These are phyloP conservation scores for Lagopus muta DNA, from an alignment of 2,113 vertebrate species.

Conservation along the genomic window DNA sequence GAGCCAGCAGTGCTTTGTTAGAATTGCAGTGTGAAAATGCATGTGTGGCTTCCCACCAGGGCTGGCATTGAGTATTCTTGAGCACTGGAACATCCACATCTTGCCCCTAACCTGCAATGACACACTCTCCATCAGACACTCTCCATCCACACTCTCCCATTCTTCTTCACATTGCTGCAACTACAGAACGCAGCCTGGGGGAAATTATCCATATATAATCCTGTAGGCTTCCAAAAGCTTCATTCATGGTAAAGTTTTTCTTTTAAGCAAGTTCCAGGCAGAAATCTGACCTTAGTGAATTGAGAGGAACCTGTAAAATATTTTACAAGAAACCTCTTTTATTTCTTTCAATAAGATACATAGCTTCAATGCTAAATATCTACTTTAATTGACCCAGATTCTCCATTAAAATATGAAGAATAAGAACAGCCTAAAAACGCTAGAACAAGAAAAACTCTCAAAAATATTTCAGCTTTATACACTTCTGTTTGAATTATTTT, in stretches of 20 bases:
- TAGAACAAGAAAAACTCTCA: not conserved
- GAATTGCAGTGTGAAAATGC: not conserved
- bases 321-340: not conserved
- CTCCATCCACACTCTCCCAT: too few relatives aligned
- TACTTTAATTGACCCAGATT: not conserved
- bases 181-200: accelerated
- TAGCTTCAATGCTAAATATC: not conserved
- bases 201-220: not conserved
- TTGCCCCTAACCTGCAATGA: not conserved
- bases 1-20: not conserved
- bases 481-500: not conserved
- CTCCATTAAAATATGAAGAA: not conserved
- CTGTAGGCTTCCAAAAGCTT: not conserved
- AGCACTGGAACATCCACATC: too few relatives aligned
- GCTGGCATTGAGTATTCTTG: not conserved
- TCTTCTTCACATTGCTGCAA: not conserved
- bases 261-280: not conserved
- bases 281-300: not conserved
- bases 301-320: not conserved
- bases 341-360: not conserved
- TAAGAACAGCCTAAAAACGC: not conserved
- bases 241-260: not conserved
- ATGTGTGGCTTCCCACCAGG: not conserved
- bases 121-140: accelerated
- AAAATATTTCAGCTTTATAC: not conserved